These are phyloP conservation scores for Junonia oenone DNA, from an alignment of 2,888 invertebrate genomes.

Conservation along the genomic window DNA sequence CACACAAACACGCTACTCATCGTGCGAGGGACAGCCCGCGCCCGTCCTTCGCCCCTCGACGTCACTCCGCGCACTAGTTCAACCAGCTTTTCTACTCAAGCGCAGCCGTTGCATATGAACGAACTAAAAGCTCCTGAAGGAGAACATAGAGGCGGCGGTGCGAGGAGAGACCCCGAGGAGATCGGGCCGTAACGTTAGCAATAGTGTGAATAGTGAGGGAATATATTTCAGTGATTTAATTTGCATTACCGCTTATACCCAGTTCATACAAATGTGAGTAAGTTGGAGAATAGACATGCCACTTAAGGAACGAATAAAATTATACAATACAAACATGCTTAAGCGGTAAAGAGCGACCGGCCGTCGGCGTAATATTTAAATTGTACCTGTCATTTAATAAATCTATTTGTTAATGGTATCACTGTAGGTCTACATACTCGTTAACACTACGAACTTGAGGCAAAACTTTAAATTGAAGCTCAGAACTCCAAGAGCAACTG, in stretches of 20 bases:
- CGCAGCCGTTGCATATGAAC: slow-evolving; percentile 30
- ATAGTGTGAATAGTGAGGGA: slow-evolving; percentile 63
- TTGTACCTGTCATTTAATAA: slow-evolving; percentile 47
- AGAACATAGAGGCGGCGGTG: slow-evolving; percentile 43
- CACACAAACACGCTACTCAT: slow-evolving; percentile 78
- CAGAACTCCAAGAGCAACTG: slow-evolving; percentile 39
- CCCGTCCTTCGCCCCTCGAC: slow-evolving; percentile 41
- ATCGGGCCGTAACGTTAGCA: slow-evolving; percentile 61
- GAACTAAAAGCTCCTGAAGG: slow-evolving; percentile 40
- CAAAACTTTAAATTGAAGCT: slow-evolving; percentile 53
- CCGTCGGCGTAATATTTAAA: slow-evolving; percentile 59
- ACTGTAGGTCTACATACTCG: neutral
- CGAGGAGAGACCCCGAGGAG: slow-evolving; percentile 59
- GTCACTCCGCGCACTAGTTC: slow-evolving; percentile 49
- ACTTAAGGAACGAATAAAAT: slow-evolving; percentile 55
- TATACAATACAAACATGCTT: slow-evolving; percentile 65
- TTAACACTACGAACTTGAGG: slow-evolving; percentile 15
- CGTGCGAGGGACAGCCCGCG: slow-evolving; percentile 59
- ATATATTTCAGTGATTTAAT: slow-evolving; percentile 58
- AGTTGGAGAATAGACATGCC: slow-evolving; percentile 67
- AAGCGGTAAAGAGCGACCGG: slow-evolving; percentile 74
- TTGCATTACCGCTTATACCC: slow-evolving; percentile 67
- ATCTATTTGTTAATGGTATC: neutral
- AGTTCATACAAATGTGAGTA: slow-evolving; percentile 64
- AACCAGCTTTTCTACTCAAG: slow-evolving; percentile 25